Base-by-base conservation (phyloP, 2,888 invertebrate species). In the Mamestra brassicae region DNA sequence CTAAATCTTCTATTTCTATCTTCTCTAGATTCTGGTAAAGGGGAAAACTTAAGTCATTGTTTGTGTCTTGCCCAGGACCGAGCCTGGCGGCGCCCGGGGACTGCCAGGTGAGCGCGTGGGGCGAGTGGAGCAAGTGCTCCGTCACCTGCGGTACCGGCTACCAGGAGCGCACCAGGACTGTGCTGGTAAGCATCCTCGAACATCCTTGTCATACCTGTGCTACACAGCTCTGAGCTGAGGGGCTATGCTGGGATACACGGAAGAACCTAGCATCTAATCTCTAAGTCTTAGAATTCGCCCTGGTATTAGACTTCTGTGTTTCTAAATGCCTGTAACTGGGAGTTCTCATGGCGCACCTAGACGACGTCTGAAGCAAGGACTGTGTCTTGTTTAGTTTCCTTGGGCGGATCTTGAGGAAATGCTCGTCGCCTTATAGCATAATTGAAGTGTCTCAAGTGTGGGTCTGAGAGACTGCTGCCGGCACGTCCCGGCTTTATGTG, bases 81-180 rank as follows among this genome's bases (percentile, higher is more conserved):
- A 55, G 83, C 0, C 72, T 82, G 72, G 57, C 80, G 64, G 93
- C 95, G 73, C 26, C 67, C 6, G 80, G 82, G 0, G 97, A 98
- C 92, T 98, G 98, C 87, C 97, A 97, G 87, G 96, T 98, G 88
- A 97, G 98, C 3, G 97, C 97, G 61, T 99, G 99, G 99, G 97
- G 98, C 47, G 97, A 97, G 66, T 99, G 99, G 99, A 97, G 98
- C 45, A 96, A 97, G 1, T 99, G 99, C 93, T 98, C 97, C 89
- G 98, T 97, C 6, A 96, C 97, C 34, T 99, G 99, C 93, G 99
- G 99, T 45, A 90, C 95, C 15, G 99, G 98, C 26, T 97, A 97
- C 89, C 97, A 97, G 82, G 97, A 97, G 89, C 97, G 97, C 87
- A 94, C 94, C 79, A 96, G 98, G 81, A 97, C 96, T 85, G 95